Conservation (phyloP, 2,113 vertebrate genomes). For the Brachionichthys hirsutus region DNA sequence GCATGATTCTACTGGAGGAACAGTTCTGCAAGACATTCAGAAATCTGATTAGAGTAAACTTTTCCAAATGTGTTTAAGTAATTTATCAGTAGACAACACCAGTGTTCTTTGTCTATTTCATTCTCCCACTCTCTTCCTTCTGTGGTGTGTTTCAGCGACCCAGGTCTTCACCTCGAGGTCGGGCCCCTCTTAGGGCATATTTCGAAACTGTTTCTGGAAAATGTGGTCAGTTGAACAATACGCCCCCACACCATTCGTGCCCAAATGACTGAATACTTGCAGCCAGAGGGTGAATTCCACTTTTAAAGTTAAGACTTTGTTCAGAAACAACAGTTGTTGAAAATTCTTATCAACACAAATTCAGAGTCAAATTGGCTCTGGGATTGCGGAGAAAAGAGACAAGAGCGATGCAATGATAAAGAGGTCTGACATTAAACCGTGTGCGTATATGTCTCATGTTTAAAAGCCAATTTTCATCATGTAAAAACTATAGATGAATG, state of each 20-base stretch:
- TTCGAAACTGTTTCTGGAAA: constrained; percentile 62
- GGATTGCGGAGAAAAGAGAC: neutral
- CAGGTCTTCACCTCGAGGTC: constrained; percentile 29
- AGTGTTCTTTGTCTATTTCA: neutral
- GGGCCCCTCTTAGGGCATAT: constrained; percentile 40
- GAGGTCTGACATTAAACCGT: too few relatives aligned
- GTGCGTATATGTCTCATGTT: neutral
- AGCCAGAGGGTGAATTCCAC: constrained; percentile 54
- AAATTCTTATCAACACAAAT: constrained; percentile 28
- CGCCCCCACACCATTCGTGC: constrained; percentile 53
- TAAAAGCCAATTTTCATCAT: constrained; percentile 2
- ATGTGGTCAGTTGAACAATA: constrained; percentile 62
- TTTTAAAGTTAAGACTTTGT: constrained; percentile 27
- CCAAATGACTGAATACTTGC: constrained; percentile 50
- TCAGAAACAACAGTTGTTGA: constrained; percentile 3
- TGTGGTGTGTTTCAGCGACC: constrained; percentile 48
- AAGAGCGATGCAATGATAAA: neutral
- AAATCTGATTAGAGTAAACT: neutral
- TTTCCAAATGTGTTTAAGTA: constrained; percentile 1
- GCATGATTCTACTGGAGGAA: neutral
- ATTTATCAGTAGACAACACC: constrained; percentile 5
- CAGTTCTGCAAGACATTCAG: constrained; percentile 5
- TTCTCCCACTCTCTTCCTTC: constrained; percentile 6
- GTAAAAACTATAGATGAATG: neutral
- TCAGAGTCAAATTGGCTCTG: constrained; percentile 13